Evolutionary conservation across 2,113 vertebrate genomes (phyloP).

Genomic region (Bubo scandiacus): DNA sequence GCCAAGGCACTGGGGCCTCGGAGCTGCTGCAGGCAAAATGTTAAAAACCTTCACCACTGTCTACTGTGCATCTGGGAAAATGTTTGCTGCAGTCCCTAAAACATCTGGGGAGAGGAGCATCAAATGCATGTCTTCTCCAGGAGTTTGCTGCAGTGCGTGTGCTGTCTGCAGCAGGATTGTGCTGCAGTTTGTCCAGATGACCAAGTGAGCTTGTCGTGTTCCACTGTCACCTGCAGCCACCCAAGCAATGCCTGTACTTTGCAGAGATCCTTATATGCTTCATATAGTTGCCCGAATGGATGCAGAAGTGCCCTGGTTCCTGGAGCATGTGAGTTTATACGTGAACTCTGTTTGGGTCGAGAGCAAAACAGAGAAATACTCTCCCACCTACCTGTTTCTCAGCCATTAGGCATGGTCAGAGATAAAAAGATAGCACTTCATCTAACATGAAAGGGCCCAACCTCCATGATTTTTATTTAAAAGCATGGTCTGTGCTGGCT

Average conservation of each 20-base stretch:
- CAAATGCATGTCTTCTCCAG: accelerated
- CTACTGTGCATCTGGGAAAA: background rate
- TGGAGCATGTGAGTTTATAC: background rate
- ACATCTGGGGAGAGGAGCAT: background rate
- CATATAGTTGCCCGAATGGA: background rate
- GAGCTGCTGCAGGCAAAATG: constrained; percentile 54
- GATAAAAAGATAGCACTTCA: background rate
- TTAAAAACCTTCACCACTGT: background rate
- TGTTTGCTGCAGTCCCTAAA: background rate
- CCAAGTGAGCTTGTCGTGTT: background rate
- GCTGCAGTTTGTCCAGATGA: background rate
- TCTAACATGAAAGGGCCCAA: background rate
- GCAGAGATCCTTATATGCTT: background rate
- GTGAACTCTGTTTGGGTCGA: background rate
- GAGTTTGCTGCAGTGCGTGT: background rate
- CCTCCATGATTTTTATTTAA: background rate
- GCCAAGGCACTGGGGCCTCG: constrained; percentile 29
- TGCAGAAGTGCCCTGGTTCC: background rate
- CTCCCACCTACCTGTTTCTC: background rate
- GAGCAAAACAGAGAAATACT: background rate
- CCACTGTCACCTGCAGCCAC: background rate
- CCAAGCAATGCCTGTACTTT: background rate
- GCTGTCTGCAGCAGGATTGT: background rate
- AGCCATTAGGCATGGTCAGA: background rate
- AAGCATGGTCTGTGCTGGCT: background rate